Base-by-base conservation (phyloP, 1,140 invertebrate genomes). In the Lepidurus arcticus region DNA sequence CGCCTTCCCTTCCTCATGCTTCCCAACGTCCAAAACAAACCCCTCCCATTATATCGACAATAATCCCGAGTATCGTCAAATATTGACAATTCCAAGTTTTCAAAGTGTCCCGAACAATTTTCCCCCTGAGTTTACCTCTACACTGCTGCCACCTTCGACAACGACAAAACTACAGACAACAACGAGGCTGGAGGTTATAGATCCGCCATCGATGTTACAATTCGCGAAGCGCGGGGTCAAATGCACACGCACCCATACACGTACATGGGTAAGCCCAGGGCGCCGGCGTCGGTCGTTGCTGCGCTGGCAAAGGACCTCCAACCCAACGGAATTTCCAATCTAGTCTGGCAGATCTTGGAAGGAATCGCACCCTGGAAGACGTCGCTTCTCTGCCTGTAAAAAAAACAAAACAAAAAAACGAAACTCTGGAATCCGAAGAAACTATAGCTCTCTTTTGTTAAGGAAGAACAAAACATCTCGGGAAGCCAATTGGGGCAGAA, bases 231-330 rank as follows among this genome's bases (percentile, higher is more conserved):
- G 53, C 9, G 53, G 53, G 21, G 53, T 21, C 16, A 65, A 65
- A 65, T 16, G 21, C 53, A 65, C 21, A 34, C 34, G 34, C 34
- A 34, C 53, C 53, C 16, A n/a, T 65, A n/a, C n/a, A n/a, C 8
- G 16, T 13, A 65, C 13, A 21, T 65, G 53, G 53, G 53, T 13
- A 21, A 16, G 21, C 7, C 53, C 53, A 13, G 9, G 53, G 53
- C 53, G 53, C 53, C 53, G 53, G 53, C 53, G 53, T 13, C 53
- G 53, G 53, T 65, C 53, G 53, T 65, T 65, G 53, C 53, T 65
- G 53, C 53, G 21, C 53, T 21, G 34, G 34, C 34, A 3, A 13
- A 65, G 53, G 53, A 21, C 53, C 53, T 65, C 53, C 16, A 65
- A 65, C 53, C n/a, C 53, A 13, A 65, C 13, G 53, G 16, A 21